phyloP scores from a whole-genome alignment of 1,140 invertebrate genomes.

The Bombyx mandarina region DNA sequence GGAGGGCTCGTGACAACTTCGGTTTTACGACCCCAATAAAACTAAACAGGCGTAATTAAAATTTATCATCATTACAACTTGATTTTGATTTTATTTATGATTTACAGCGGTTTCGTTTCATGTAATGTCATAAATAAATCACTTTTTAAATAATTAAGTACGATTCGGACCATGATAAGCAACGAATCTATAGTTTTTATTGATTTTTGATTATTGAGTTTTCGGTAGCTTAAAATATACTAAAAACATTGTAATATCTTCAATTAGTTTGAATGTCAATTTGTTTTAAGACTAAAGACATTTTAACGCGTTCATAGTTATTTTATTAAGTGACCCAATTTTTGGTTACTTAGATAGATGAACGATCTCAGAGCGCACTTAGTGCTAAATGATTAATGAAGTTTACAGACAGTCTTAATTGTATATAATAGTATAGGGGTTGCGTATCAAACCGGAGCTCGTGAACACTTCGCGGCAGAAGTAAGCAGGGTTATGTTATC shows the following conservation, averaged over 20 bases:
- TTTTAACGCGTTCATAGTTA: no score
- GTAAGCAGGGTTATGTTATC: no score
- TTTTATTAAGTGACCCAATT: no score
- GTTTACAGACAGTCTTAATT: no score
- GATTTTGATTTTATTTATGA: conserved; percentile 6
- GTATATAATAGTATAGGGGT: no score
- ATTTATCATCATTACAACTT: conserved; percentile 5
- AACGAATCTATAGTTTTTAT: not conserved
- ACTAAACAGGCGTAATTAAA: conserved; percentile 5
- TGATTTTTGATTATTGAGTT: not conserved
- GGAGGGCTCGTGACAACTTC: not conserved
- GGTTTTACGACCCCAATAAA: conserved; percentile 5
- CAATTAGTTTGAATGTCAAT: not conserved
- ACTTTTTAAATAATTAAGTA: not conserved
- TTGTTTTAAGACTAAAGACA: not conserved
- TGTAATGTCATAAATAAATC: conserved; percentile 1
- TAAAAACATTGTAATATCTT: not conserved
- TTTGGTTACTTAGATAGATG: no score
- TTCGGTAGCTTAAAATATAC: not conserved
- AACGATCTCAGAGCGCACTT: no score
- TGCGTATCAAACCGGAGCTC: no score
- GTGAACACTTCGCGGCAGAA: no score
- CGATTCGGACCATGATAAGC: not conserved
- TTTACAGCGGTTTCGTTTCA: not conserved
- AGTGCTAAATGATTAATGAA: no score